phyloP scores from a whole-genome alignment of 2,113 vertebrate species.

The Laterallus jamaicensis region DNA sequence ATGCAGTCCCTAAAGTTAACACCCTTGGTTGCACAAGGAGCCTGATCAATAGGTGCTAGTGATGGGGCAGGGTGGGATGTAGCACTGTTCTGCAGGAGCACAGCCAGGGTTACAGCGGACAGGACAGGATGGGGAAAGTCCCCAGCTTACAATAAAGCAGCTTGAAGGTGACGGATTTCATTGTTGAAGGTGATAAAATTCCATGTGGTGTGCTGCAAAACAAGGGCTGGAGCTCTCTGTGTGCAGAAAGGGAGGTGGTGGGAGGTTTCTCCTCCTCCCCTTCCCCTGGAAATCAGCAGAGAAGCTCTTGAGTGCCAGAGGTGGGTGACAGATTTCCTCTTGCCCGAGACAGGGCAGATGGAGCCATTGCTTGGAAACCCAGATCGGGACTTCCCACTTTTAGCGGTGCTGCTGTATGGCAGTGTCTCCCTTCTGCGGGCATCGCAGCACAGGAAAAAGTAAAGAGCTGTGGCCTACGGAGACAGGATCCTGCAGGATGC shows the following conservation, averaged over 20 bases:
- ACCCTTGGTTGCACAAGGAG: neutral
- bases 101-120: neutral
- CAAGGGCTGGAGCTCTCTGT: constrained; percentile 50
- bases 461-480: neutral
- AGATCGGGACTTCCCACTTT: neutral
- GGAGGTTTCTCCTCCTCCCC: neutral
- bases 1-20: neutral
- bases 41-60: neutral
- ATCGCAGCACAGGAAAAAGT: neutral
- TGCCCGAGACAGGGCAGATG: rapidly evolving
- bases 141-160: constrained; percentile 52
- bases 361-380: rapidly evolving
- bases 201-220: constrained; percentile 14
- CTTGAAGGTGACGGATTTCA: constrained; percentile 69
- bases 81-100: neutral
- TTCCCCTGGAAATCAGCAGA: neutral
- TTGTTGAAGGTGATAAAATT: constrained; percentile 67
- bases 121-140: neutral
- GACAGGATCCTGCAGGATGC: neutral
- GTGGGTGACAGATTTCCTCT: neutral
- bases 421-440: neutral
- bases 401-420: neutral
- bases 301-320: rapidly evolving
- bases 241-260: neutral
- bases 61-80: neutral